These are phyloP conservation scores for Oligia latruncula DNA, from an alignment of 2,888 invertebrate species.

Conservation along the genomic window DNA sequence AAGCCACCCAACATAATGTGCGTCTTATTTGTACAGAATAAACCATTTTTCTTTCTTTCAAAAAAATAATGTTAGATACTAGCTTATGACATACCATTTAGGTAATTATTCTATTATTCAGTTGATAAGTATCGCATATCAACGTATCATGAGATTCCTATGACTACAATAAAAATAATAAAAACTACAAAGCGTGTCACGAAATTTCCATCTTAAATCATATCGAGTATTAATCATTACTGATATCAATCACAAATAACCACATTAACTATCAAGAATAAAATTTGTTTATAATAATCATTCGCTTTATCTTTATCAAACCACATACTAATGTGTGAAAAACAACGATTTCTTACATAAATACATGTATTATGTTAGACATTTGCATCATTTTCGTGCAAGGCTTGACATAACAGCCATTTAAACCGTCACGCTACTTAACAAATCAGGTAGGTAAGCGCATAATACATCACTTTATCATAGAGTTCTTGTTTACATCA, in stretches of 20 bases:
- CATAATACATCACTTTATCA: constrained; percentile 39
- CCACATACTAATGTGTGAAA: constrained; percentile 32
- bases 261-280: constrained; percentile 18
- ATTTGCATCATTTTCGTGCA: constrained; percentile 51
- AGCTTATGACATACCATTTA: too few relatives aligned
- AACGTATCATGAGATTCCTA: not conserved
- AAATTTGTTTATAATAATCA: constrained; percentile 6
- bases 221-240: constrained; percentile 30
- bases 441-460: constrained; percentile 16
- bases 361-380: constrained; percentile 40
- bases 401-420: constrained; percentile 43
- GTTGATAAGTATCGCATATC: not conserved
- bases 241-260: constrained; percentile 38
- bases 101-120: not conserved
- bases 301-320: constrained; percentile 32
- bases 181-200: too few relatives aligned
- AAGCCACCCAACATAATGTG: too few relatives aligned
- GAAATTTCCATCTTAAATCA: too few relatives aligned
- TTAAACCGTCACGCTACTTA: constrained; percentile 45
- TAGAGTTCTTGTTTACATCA: constrained; percentile 30
- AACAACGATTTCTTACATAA: constrained; percentile 39
- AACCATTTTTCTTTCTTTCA: too few relatives aligned
- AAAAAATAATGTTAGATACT: too few relatives aligned
- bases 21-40: too few relatives aligned
- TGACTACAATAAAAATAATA: not conserved